Base-by-base conservation (phyloP, 1,140 invertebrate genomes). In the Camponotus pennsylvanicus region DNA sequence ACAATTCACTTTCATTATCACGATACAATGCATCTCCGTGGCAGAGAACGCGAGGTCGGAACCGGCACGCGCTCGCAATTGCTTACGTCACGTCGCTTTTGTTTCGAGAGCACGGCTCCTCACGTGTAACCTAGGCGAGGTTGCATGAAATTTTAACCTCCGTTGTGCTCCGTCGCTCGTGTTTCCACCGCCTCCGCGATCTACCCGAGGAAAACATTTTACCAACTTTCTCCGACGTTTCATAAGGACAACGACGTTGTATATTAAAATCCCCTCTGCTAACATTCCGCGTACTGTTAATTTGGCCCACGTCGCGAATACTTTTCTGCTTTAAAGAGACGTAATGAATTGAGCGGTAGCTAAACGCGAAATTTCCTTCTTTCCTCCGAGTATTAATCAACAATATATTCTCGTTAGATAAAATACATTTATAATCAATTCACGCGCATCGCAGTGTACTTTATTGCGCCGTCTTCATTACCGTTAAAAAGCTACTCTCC, bases 91-190 rank as follows among this genome's bases (percentile, higher is more conserved):
- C 40, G 69, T 45, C 27, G 57, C 79, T 83, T 83, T 83, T 83
- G 79, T 83, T 83, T 73, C 79, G 32, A 78, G 32, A 15, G 69
- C 8, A 32, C 79, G 40, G 42, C 79, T 75, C 73, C 69, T 15
- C 79, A 75, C 79, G 79, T 83, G 40, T 83, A 75, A 83, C 18
- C 42, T 75, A 75, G 69, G 79, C 32, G 69, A 83, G 69, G 69
- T 75, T 73, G 79, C 69, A 75, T 83, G 69, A 83, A 83, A 83
- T 83, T 75, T 83, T 83, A 83, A 73, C 69, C 79, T 83, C 79
- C 79, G 79, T 37, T 45, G 79, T 82, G 67, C 79, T 61, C 69
- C 40, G 55, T 27, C 52, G 21, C 42, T 32, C 52, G 78, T 32
- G 40, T 73, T 59, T 42, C 52, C 69, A 59, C 55, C 27, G 52